A percentile compares a stretch with the other conserved stretches of the same genome.
phyloP scores from a whole-genome alignment of 2,113 vertebrate species.

The Hypanus sabinus region DNA sequence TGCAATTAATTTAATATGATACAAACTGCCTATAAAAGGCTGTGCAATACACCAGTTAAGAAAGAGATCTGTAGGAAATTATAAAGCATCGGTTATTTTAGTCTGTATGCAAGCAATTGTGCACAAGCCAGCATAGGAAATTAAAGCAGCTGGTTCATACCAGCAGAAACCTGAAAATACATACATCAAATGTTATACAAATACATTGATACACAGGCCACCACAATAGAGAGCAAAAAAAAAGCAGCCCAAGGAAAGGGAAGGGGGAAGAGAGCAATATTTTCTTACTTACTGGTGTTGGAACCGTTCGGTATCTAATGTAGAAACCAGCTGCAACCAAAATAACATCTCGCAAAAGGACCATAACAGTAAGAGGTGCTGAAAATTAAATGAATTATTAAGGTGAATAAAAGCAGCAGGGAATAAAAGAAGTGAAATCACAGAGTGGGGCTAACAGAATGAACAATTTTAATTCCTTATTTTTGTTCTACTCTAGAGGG shows the following conservation, averaged over 20 bases:
- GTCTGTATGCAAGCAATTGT: not conserved
- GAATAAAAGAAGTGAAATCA: not conserved
- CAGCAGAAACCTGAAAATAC: not conserved
- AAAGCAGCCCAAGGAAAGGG: not conserved
- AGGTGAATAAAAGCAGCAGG: rapidly evolving
- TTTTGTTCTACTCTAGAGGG: not conserved
- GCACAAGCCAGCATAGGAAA: not conserved
- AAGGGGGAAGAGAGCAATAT: no score
- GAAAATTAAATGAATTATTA: constrained; percentile 44
- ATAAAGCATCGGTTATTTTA: not conserved
- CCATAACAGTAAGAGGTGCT: constrained; percentile 82
- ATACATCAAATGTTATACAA: not conserved
- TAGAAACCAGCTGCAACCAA: constrained; percentile 93
- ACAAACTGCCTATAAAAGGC: not conserved
- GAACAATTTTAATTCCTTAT: not conserved
- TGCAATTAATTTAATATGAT: not conserved
- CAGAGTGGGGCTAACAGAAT: not conserved
- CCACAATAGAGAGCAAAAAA: not conserved
- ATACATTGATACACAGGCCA: not conserved
- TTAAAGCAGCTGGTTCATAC: not conserved
- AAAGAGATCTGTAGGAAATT: not conserved
- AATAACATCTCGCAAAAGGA: constrained; percentile 79
- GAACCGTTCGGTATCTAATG: constrained; percentile 89
- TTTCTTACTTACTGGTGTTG: constrained; percentile 77
- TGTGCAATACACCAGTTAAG: not conserved